Conservation (phyloP, 2,888 invertebrate genomes). For the Eupithecia insigniata region DNA sequence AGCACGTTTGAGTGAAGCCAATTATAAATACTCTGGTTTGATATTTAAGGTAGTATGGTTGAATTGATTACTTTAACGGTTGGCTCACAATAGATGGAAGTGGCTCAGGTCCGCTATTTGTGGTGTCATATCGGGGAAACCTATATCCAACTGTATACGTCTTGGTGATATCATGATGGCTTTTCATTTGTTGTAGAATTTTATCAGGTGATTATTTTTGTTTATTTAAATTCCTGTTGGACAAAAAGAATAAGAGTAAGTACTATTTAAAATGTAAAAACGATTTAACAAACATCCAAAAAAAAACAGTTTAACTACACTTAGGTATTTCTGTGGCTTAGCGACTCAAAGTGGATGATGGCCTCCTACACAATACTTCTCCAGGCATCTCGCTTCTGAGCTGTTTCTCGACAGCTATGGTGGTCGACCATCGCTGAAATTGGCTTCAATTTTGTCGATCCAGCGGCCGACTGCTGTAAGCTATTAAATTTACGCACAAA, state of each 20-base stretch:
- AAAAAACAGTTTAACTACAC: too few relatives aligned
- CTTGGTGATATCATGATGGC: not conserved
- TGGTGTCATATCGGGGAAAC: not conserved
- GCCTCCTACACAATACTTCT: too few relatives aligned
- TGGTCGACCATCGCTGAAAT: too few relatives aligned
- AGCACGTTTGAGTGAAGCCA: constrained; percentile 1
- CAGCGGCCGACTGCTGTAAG: too few relatives aligned
- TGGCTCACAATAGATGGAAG: not conserved
- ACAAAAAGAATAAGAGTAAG: not conserved
- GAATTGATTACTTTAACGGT: not conserved
- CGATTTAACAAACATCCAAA: not conserved
- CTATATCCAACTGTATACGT: not conserved
- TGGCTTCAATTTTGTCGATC: too few relatives aligned
- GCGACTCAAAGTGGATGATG: too few relatives aligned
- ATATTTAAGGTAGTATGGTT: not conserved
- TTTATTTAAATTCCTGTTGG: not conserved
- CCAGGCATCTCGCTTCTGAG: too few relatives aligned
- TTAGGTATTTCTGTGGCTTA: too few relatives aligned
- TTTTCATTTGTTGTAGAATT: not conserved
- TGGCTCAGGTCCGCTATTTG: not conserved
- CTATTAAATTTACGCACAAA: not conserved
- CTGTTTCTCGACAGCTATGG: too few relatives aligned
- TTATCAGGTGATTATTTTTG: not conserved
- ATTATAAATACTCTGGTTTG: not conserved
- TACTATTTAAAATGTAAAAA: not conserved